phyloP scores from a whole-genome alignment of 2,113 vertebrate species.

The Tenebrosternarchus preto region DNA sequence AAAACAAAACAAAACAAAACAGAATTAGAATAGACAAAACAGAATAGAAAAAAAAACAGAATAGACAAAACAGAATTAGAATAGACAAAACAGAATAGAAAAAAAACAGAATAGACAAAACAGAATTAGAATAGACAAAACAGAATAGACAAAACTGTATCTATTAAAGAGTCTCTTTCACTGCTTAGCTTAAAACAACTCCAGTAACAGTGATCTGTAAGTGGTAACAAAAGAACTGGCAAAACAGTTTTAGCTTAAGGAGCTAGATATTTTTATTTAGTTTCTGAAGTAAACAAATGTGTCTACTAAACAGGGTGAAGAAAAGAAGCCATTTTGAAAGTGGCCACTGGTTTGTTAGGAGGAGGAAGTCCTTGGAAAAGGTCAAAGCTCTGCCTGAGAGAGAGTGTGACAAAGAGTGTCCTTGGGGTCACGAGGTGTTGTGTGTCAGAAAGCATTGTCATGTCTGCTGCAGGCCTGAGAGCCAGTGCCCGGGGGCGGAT shows the following conservation, averaged over 20 bases:
- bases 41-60: neutral
- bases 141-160: no score
- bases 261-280: neutral
- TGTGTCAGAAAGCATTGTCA: slow-evolving; percentile 44
- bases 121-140: no score
- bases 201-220: neutral
- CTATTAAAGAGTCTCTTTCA: neutral
- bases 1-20: slow-evolving; percentile 16
- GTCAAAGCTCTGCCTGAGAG: neutral
- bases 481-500: neutral
- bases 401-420: slow-evolving; percentile 26
- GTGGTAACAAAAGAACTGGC: neutral
- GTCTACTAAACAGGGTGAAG: neutral
- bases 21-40: slow-evolving; percentile 11
- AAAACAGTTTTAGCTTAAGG: neutral
- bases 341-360: neutral
- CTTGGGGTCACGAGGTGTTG: slow-evolving; percentile 5
- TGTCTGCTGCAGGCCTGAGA: slow-evolving; percentile 34
- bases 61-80: slow-evolving; percentile 13
- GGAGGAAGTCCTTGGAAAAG: neutral
- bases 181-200: neutral
- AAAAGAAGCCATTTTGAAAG: neutral
- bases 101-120: slow-evolving; percentile 10
- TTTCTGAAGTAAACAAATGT: slow-evolving; percentile 23
- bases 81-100: neutral